A percentile compares a stretch with the other conserved stretches of the same genome.
These are phyloP conservation scores for Cebus imitator DNA, from an alignment of 2,113 vertebrate species.

Conservation along the genomic window DNA sequence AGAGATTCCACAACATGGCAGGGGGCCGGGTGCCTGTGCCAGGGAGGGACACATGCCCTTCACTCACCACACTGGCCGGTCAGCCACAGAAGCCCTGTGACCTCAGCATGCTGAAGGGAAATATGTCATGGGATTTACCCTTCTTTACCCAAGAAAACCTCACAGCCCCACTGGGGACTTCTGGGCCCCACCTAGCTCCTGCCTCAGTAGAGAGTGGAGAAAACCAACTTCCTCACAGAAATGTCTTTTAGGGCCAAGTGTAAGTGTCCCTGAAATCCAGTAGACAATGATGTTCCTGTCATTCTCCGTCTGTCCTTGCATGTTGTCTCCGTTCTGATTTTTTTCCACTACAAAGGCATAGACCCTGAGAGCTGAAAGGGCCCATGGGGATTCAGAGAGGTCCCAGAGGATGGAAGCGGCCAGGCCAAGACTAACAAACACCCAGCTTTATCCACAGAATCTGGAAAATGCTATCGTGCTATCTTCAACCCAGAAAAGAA, in stretches of 20 bases:
- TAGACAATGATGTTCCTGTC: neutral
- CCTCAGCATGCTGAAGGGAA: neutral
- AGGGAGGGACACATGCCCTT: neutral
- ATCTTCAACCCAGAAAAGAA: neutral
- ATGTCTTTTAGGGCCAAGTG: neutral
- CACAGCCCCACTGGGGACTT: neutral
- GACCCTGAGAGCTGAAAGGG: neutral
- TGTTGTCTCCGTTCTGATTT: neutral
- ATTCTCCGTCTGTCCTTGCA: neutral
- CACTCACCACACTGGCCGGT: neutral
- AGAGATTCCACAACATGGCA: rapidly evolving
- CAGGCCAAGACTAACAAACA: neutral
- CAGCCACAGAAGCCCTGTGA: neutral
- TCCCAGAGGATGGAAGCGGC: neutral
- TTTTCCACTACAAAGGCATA: neutral
- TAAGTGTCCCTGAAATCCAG: neutral
- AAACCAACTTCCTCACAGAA: neutral
- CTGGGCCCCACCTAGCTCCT: neutral
- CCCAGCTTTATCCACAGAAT: neutral
- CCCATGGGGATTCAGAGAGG: neutral
- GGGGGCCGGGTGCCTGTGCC: rapidly evolving
- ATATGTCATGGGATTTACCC: neutral
- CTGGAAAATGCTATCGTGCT: neutral
- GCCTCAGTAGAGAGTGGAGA: neutral
- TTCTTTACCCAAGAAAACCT: neutral